Evolutionary conservation across 2,888 invertebrate species (phyloP).

Genomic region (Blomia tropicalis): DNA sequence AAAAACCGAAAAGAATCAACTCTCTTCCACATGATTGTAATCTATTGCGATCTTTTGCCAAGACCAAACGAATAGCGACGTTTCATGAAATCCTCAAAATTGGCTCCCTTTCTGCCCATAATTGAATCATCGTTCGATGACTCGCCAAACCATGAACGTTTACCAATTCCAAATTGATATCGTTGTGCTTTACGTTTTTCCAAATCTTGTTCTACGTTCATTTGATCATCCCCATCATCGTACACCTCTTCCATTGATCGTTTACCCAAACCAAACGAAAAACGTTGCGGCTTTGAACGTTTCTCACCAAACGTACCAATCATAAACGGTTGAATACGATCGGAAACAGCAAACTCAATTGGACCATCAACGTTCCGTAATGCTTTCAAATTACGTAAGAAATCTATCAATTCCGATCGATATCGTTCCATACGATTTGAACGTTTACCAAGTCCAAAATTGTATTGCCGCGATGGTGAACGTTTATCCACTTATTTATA

Average conservation of each 20-base stretch:
- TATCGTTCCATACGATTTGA: too few relatives aligned
- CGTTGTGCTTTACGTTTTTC: constrained; percentile 12
- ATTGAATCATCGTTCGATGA: neutral
- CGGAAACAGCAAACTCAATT: neutral
- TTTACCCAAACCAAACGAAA: constrained; percentile 11
- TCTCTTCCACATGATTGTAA: too few relatives aligned
- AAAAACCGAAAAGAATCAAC: too few relatives aligned
- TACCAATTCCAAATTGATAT: constrained; percentile 11
- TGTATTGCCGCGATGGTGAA: neutral
- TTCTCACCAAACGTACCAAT: neutral
- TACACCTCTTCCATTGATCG: constrained; percentile 5
- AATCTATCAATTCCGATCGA: too few relatives aligned
- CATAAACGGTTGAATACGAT: neutral
- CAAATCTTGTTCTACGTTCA: neutral
- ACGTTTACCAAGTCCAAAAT: constrained; percentile 1
- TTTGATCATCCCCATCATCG: neutral
- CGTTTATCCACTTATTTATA: neutral
- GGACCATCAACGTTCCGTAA: neutral
- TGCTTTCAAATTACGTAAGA: neutral
- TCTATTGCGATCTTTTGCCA: constrained; percentile 23
- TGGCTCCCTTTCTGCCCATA: neutral
- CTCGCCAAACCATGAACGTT: constrained; percentile 1
- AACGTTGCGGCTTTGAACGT: constrained; percentile 10
- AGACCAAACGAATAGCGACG: constrained; percentile 28
- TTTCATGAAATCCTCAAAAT: constrained; percentile 25